These are phyloP conservation scores for Cardiocondyla obscurior DNA, from an alignment of 1,140 invertebrate genomes.

Conservation along the genomic window DNA sequence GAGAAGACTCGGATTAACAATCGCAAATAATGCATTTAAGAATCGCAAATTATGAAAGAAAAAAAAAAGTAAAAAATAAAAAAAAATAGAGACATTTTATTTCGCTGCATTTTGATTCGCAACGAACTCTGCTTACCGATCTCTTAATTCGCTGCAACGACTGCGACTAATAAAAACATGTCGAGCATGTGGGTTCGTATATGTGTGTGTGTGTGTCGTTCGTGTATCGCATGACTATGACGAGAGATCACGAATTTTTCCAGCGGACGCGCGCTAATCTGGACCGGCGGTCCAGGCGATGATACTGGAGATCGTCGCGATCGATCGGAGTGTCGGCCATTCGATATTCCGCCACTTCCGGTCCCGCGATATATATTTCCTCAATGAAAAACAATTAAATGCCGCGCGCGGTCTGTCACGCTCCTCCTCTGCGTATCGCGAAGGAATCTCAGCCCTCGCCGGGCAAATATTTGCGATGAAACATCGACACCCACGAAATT, in stretches of 20 bases:
- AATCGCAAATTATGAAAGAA: background rate
- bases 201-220: background rate
- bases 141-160: conserved; percentile 25
- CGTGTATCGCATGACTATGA: conserved; percentile 23
- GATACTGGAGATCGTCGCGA: background rate
- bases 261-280: conserved; percentile 4
- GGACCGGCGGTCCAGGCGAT: background rate
- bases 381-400: background rate
- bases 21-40: background rate
- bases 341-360: background rate
- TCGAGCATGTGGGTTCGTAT: background rate
- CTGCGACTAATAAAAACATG: conserved; percentile 59
- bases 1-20: background rate
- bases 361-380: background rate
- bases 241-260: conserved; percentile 36
- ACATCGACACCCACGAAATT: background rate
- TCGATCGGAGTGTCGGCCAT: background rate
- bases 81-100: background rate
- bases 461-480: background rate
- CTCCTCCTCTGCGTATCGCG: background rate
- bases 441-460: background rate
- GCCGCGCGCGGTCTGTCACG: too few species aligned
- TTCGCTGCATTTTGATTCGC: conserved; percentile 39
- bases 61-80: background rate
- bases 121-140: conserved; percentile 22